Conservation (phyloP, 2,797 vertebrate genomes). For the Chanos chanos region DNA sequence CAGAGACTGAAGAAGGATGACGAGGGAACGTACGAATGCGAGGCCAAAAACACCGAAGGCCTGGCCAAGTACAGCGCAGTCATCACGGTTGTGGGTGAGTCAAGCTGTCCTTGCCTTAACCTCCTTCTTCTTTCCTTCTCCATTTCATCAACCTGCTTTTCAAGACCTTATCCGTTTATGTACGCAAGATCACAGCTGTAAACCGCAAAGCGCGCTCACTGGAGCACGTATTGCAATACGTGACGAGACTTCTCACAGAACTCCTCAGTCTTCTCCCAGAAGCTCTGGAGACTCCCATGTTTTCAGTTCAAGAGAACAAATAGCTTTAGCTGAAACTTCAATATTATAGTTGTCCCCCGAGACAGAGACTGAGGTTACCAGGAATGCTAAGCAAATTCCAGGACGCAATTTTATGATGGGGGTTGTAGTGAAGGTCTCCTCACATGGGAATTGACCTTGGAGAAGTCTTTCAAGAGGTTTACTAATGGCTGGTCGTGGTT, state of each 20-base stretch:
- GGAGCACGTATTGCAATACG: slow-evolving; percentile 17
- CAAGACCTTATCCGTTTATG: too few relatives aligned
- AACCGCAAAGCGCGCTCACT: too few relatives aligned
- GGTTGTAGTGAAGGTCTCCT: slow-evolving; percentile 54
- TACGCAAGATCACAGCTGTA: too few relatives aligned
- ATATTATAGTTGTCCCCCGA: slow-evolving; percentile 47
- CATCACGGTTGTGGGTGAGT: slow-evolving; percentile 82
- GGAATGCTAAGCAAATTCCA: slow-evolving; percentile 68
- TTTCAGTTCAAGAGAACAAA: slow-evolving; percentile 51
- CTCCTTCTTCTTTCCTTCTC: background rate
- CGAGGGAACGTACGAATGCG: slow-evolving; percentile 84
- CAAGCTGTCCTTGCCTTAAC: background rate
- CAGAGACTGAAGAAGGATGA: slow-evolving; percentile 91
- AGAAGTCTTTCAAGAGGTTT: slow-evolving; percentile 56
- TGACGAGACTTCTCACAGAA: too few relatives aligned
- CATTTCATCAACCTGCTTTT: background rate
- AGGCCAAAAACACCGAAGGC: slow-evolving; percentile 77
- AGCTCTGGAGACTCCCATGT: slow-evolving; percentile 28
- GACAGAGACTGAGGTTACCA: slow-evolving; percentile 52
- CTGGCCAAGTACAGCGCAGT: slow-evolving; percentile 73
- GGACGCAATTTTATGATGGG: slow-evolving; percentile 61
- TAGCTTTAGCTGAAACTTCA: slow-evolving; percentile 46
- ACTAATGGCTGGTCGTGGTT: slow-evolving; percentile 54
- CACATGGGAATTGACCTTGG: slow-evolving; percentile 65
- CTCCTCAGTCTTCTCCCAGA: slow-evolving; percentile 16